A percentile compares a stretch with the other conserved stretches of the same genome.
Conservation (phyloP, 2,113 vertebrate genomes). For the Pimephales promelas region DNA sequence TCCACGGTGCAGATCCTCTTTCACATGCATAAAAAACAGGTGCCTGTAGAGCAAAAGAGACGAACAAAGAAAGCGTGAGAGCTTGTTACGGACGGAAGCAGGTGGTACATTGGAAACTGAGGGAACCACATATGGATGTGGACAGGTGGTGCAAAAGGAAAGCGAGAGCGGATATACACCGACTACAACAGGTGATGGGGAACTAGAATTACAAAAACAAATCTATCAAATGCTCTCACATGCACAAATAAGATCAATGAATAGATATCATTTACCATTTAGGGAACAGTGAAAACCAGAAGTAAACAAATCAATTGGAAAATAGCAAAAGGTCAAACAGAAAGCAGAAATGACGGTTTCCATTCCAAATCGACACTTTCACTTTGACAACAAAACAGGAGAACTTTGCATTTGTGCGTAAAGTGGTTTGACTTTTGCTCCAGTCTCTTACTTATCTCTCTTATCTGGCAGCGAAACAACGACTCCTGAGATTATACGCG, state of each 20-base stretch:
- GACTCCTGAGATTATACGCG: background rate
- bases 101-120: background rate
- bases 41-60: constrained; percentile 77
- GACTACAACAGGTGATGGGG: constrained; percentile 36
- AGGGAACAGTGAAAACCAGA: background rate
- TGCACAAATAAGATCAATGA: background rate
- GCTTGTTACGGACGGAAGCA: constrained; percentile 8
- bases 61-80: constrained; percentile 14
- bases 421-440: constrained; percentile 42
- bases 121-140: background rate
- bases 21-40: constrained; percentile 94
- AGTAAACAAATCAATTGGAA: background rate
- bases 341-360: constrained; percentile 2
- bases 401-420: background rate
- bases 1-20: constrained; percentile 91
- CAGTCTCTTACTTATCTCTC: background rate
- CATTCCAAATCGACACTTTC: background rate
- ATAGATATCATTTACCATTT: background rate
- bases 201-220: background rate
- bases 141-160: background rate
- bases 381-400: constrained; percentile 25
- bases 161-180: background rate
- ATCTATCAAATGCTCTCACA: background rate
- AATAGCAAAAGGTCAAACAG: background rate
- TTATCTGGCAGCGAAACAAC: background rate